Conservation (phyloP, 2,797 vertebrate species). For the Diglossa cyanea region DNA sequence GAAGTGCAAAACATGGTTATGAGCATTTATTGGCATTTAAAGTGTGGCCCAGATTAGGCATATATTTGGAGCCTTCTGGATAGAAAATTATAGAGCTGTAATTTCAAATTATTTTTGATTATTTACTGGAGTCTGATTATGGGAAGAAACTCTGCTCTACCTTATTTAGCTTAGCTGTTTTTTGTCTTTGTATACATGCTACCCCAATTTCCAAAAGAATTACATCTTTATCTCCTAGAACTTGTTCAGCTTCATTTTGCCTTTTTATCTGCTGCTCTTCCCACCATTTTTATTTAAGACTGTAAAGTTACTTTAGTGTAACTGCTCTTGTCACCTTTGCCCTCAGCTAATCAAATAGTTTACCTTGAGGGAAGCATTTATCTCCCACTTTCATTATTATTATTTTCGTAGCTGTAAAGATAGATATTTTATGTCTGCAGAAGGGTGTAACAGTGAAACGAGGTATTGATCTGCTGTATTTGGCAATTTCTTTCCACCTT, state of each 20-base stretch:
- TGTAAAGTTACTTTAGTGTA: slow-evolving; percentile 79
- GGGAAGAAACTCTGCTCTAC: neutral
- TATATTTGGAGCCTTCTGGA: neutral
- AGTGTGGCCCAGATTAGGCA: neutral
- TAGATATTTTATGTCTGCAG: slow-evolving; percentile 93
- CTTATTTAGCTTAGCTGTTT: neutral
- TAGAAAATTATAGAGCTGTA: neutral
- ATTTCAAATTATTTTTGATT: neutral
- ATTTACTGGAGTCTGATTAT: neutral
- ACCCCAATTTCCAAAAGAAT: neutral
- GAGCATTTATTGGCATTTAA: neutral
- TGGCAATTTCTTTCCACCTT: slow-evolving; percentile 95
- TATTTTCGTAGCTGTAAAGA: slow-evolving; percentile 90
- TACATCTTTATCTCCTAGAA: neutral
- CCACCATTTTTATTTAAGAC: slow-evolving; percentile 83
- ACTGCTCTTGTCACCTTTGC: slow-evolving; percentile 84
- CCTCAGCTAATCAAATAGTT: slow-evolving; percentile 97
- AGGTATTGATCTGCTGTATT: slow-evolving; percentile 99
- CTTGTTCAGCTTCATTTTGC: slow-evolving; percentile 54
- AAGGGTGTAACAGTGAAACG: slow-evolving; percentile 93
- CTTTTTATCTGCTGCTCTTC: slow-evolving; percentile 69
- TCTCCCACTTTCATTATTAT: slow-evolving; percentile 88
- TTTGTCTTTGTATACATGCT: neutral
- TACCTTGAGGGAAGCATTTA: slow-evolving; percentile 96
- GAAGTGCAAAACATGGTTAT: neutral